Evolutionary conservation across 2,888 invertebrate genomes (phyloP).

Genomic region (Clunio marinus): DNA sequence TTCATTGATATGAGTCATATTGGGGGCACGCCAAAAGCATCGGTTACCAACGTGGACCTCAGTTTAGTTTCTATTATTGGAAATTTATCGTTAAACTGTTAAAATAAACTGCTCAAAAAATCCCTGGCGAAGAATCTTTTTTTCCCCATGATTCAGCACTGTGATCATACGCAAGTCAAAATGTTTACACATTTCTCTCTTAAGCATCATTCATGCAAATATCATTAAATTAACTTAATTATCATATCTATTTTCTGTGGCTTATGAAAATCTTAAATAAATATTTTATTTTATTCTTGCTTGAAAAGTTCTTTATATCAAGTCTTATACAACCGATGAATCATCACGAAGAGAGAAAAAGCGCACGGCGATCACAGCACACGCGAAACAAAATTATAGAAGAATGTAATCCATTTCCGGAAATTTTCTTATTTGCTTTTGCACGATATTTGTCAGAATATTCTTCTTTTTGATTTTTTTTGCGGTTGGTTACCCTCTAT

Average conservation of each 20-base stretch:
- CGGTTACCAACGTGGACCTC: slow-evolving; percentile 12
- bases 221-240: slow-evolving; percentile 9
- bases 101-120: too few species aligned
- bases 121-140: slow-evolving; percentile 9
- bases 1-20: slow-evolving; percentile 4
- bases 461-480: not conserved
- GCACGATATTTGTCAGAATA: not conserved
- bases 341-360: not conserved
- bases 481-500: slow-evolving; percentile 2
- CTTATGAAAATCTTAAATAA: too few species aligned
- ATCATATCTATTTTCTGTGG: too few species aligned
- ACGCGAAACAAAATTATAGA: too few species aligned
- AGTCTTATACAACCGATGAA: not conserved
- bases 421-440: slow-evolving; percentile 1
- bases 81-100: not conserved
- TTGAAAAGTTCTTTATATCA: too few species aligned
- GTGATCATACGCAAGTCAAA: too few species aligned
- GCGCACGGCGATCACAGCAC: slow-evolving; percentile 11
- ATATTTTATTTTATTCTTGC: too few species aligned
- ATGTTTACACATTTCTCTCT: too few species aligned
- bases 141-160: not conserved
- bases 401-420: slow-evolving; percentile 20
- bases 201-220: not conserved
- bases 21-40: not conserved
- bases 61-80: slow-evolving; percentile 1